Base-by-base conservation (phyloP, 2,797 vertebrate genomes). In the Silurus aristotelis region DNA sequence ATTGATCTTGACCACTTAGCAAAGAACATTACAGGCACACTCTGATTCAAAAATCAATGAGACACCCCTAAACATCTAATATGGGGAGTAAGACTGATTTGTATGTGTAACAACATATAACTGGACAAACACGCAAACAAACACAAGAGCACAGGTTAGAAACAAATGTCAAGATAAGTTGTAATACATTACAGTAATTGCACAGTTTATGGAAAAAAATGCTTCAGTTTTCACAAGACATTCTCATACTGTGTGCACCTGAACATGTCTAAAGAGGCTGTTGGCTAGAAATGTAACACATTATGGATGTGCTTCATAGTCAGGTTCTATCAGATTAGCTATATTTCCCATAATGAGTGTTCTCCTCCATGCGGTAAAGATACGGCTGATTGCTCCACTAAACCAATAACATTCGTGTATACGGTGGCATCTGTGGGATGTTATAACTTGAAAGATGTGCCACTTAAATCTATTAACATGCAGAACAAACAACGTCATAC, bases 1-100 rank as follows among this genome's bases (percentile, higher is more conserved):
- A 94, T 94, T 91, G 93, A 95, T 94, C 94, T 38, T 93, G 87
- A 93, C 91, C 92, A 92, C 92, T 92, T 94, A 95, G 92, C 91
- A 91, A 94, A 94, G 93, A 92, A 94, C 93, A 92, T 94, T 93
- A 89, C 92, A 91, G 91, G 89, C 87, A 88, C 89, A 93, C 90
- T 93, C 92, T 85, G 90, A 94, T 94, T 94, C 91, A 89, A 92
- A 87, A 94, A 94, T 95, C 93, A 93, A 94, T 93, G 92, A 91
- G 92, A 94, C 91, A 92, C 92, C 94, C 91, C 92, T 91, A 94
- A 94, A 94, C 92, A 91, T 93, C 91, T 92, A 90, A 88, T 89
- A 87, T 83, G 89, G 85, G 86, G 84, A 91, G 91, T 80, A 92
- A 88, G 90, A 87, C 87, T 87, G 87, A 92, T 88, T 87, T 73